These are phyloP conservation scores for Danio jaintianensis DNA, from an alignment of 2,797 vertebrate genomes.

Conservation along the genomic window DNA sequence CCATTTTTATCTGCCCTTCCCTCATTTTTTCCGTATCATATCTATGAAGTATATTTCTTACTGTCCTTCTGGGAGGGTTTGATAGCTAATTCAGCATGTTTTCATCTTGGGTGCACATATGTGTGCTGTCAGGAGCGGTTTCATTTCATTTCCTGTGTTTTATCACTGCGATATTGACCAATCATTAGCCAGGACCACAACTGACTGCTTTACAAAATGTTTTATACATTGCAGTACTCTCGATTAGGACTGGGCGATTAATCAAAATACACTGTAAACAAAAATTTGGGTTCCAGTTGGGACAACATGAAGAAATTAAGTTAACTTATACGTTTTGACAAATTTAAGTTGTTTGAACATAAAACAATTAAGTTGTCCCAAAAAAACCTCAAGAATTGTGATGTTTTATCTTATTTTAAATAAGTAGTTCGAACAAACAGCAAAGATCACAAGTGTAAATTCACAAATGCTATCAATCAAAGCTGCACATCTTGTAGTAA, in stretches of 20 bases:
- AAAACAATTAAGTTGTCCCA: too few relatives aligned
- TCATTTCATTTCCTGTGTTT: neutral
- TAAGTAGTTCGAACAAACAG: too few relatives aligned
- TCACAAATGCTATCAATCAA: too few relatives aligned
- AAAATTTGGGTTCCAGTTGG: too few relatives aligned
- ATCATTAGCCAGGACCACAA: neutral
- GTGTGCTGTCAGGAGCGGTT: neutral
- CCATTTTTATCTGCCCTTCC: constrained; percentile 54
- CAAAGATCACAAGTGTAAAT: too few relatives aligned
- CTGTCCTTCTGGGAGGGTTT: constrained; percentile 24
- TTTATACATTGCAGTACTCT: neutral
- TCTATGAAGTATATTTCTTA: constrained; percentile 32
- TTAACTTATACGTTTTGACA: too few relatives aligned
- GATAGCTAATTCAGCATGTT: constrained; percentile 34
- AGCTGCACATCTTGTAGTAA: too few relatives aligned
- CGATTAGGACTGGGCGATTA: neutral
- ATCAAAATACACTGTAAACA: too few relatives aligned
- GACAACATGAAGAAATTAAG: too few relatives aligned
- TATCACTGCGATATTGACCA: neutral
- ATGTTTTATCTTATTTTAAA: too few relatives aligned
- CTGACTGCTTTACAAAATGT: neutral
- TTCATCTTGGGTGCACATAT: constrained; percentile 2
- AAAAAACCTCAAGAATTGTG: too few relatives aligned
- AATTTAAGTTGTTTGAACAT: too few relatives aligned
- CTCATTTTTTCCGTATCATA: constrained; percentile 9